Evolutionary conservation across 2,888 invertebrate genomes (phyloP), one percentile per base, ranked within the genome.

Genomic region (Andricus curvator): DNA sequence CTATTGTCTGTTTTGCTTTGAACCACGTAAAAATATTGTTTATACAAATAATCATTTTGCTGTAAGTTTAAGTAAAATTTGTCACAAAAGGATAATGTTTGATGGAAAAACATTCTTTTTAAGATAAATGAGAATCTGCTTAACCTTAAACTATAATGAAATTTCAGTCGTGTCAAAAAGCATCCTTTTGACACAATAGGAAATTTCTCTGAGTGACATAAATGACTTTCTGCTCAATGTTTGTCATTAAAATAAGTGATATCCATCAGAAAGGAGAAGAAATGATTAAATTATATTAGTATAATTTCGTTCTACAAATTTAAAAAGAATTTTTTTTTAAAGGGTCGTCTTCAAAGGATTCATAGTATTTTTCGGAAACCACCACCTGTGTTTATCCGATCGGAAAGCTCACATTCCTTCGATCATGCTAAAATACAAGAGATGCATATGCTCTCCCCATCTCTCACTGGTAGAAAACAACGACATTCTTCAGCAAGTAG

Each of bases 401-500:
- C 64, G 29, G 64, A 64, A 64, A 64, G 64, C 29, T 64, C 64
- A 64, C 29, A 29, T 25, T 64, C 64, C 15, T 64, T 64, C 64
- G 64, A 64, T 2, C 64, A 64, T 25, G 64, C 29, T 6, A 15
- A 64, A 22, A 64, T 64, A 15, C 29, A 64, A 62, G 15, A 13
- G 4, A 62, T 22, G 22, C 4, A 62, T 15, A 25, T 62, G 13
- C 62, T 15, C 13, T 15, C 25, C 6, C 3, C 25, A 62, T 5
- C 9, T 25, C 25, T 5, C 11, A 79, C 44, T 66, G 77, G 64
- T 48, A 33, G 68, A 25, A 85, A 84, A 37, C 86, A 84, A 1
- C 87, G 89, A 5, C 88, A 90, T 29, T 88, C 86, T 79, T 92
- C 91, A 0, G 51, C 89, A 68, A 88, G 88, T 17, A 88, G 87